Evolutionary conservation across 2,797 vertebrate species (phyloP), one percentile per base, ranked within the genome.

Genomic region (Knipowitschia caucasica): DNA sequence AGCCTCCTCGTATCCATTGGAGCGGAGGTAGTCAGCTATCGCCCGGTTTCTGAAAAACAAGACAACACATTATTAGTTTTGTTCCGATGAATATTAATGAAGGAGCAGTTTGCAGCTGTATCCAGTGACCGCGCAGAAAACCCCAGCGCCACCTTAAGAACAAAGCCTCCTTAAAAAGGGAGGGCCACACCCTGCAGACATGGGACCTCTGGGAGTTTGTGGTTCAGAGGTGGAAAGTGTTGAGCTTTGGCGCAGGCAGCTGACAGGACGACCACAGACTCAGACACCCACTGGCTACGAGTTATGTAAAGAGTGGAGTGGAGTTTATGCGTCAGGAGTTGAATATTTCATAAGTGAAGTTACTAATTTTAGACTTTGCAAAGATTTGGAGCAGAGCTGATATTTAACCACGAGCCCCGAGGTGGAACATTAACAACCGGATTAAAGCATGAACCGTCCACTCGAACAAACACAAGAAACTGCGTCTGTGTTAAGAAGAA

Each of bases 21-120:
- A 99, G 67, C 97, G 94, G 73, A 99, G 94, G 86, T 99, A 99
- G 89, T 99, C 96, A 64, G 95, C 97, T 94, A 99, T 99, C 20
- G 97, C 97, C 81, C 95, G 93, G 91, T 99, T 99, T 93, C 96
- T 98, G 78, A 67, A 84, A 49, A 64, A 71, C 62, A 56, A 69
- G 2, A 45, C 50, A 51, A 46, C 2, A 0, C 0, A 40, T 26
- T 34, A 21, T 10, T 18, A 38, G 3, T 6, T 59, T 40, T 60
- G 9, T 11, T 33, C 34, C 53, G 1, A 51, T 17, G 44, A 18
- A 3, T 20, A 43, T 17, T 21, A 1, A 31, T 5, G 11, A 1
- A 30, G 17, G 17, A 18, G 1, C 1, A 25, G 36, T 35, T 4
- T 18, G 7, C 34, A n/a, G 0, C 33, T 15, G 5, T 1, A 29